These are phyloP conservation scores for Silvanus unidentatus DNA, from an alignment of 2,888 invertebrate genomes.

Conservation along the genomic window DNA sequence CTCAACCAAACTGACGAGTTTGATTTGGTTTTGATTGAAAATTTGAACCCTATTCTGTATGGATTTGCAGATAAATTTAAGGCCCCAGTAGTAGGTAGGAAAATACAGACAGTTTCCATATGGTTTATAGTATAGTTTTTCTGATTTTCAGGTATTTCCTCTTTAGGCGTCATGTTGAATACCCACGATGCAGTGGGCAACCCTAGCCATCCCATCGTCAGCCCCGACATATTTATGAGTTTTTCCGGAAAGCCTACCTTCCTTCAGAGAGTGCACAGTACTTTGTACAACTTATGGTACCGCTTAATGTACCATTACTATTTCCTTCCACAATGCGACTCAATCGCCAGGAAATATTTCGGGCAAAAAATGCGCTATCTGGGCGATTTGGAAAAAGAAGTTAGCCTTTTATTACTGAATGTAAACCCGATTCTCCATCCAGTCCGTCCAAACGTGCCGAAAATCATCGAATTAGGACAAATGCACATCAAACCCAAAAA, in stretches of 20 bases:
- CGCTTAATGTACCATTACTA: constrained; percentile 8
- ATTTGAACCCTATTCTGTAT: constrained; percentile 6
- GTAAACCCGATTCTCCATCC: constrained; percentile 38
- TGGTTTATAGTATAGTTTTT: no score
- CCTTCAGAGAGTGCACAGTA: constrained; percentile 3
- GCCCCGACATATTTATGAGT: constrained; percentile 16
- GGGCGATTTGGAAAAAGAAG: constrained; percentile 24
- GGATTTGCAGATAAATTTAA: constrained; percentile 6
- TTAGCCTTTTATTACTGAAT: constrained; percentile 44
- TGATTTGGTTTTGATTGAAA: constrained; percentile 34
- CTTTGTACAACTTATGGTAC: not conserved
- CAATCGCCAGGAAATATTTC: constrained; percentile 15
- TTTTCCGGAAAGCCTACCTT: not conserved
- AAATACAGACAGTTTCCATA: not conserved
- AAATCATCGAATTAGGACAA: constrained; percentile 35
- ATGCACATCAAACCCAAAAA: constrained; percentile 32
- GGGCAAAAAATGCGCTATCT: constrained; percentile 16
- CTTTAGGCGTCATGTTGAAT: constrained; percentile 5
- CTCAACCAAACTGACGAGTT: constrained; percentile 27
- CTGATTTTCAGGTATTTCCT: constrained; percentile 14
- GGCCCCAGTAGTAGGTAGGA: constrained; percentile 8
- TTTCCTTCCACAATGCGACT: constrained; percentile 12
- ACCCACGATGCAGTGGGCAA: constrained; percentile 19
- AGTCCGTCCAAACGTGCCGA: constrained; percentile 42
- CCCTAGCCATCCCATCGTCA: constrained; percentile 21